Evolutionary conservation across 2,113 vertebrate species (phyloP).

Genomic region (Melanostigma gelatinosum): DNA sequence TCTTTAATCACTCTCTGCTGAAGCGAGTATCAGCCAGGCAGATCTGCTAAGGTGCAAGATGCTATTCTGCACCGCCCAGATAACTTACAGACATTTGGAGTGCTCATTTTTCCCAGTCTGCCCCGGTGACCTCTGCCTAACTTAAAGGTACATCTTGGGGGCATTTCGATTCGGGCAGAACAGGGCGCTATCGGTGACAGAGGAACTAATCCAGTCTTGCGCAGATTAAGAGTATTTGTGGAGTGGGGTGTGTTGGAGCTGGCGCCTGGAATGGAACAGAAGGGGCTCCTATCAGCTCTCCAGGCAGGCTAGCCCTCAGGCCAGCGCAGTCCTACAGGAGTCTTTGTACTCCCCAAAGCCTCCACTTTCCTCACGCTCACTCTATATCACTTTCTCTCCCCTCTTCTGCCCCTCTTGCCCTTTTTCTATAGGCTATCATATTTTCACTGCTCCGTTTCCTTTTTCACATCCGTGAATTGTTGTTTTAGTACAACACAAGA

Average conservation of each 20-base stretch:
- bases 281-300: constrained; percentile 84
- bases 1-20: constrained; percentile 72
- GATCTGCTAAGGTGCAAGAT: constrained; percentile 81
- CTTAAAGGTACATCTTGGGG: constrained; percentile 87
- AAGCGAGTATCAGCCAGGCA: constrained; percentile 71
- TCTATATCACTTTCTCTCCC: constrained; percentile 64
- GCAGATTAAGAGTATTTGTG: constrained; percentile 86
- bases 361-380: constrained; percentile 68
- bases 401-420: constrained; percentile 45
- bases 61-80: constrained; percentile 80
- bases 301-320: constrained; percentile 84
- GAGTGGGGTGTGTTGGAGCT: constrained; percentile 80
- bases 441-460: constrained; percentile 48
- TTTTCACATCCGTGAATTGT: constrained; percentile 42
- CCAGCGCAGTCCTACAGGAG: constrained; percentile 81
- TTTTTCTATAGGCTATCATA: constrained; percentile 56
- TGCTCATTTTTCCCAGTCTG: constrained; percentile 75
- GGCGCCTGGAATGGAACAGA: constrained; percentile 80
- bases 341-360: constrained; percentile 84
- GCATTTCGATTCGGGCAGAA: constrained; percentile 82
- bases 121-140: constrained; percentile 83
- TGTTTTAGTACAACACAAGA: constrained; percentile 34
- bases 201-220: constrained; percentile 88
- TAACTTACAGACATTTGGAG: constrained; percentile 80
- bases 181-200: constrained; percentile 85